Conservation (phyloP, 2,113 vertebrate genomes). For the Gasterosteus aculeatus region DNA sequence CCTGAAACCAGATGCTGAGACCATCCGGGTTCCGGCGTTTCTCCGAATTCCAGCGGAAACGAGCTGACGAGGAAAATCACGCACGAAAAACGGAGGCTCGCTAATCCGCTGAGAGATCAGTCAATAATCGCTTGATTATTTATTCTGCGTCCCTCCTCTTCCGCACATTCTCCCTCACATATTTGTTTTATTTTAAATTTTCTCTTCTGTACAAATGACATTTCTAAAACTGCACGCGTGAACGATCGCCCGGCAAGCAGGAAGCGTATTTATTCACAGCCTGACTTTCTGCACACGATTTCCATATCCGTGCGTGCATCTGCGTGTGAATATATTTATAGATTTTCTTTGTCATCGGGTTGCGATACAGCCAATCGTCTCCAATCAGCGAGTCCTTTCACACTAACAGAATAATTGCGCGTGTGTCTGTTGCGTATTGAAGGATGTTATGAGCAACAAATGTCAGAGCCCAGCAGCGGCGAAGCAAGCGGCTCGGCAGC, state of each 20-base stretch:
- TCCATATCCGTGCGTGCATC: conserved; percentile 30
- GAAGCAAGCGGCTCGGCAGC: conserved; percentile 20
- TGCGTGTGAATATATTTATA: conserved; percentile 34
- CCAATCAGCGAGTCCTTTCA: conserved; percentile 59
- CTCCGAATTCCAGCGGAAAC: conserved; percentile 12
- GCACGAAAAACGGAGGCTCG: conserved; percentile 17
- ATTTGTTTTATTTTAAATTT: conserved; percentile 21
- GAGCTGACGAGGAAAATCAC: conserved; percentile 25
- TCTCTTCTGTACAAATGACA: conserved; percentile 32
- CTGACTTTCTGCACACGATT: conserved; percentile 45
- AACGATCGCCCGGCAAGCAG: conserved; percentile 21
- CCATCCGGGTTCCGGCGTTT: conserved; percentile 34
- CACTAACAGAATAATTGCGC: conserved; percentile 64
- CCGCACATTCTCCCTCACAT: background rate
- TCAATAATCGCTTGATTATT: conserved; percentile 48
- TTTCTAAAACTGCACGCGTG: conserved; percentile 41
- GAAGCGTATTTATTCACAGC: background rate
- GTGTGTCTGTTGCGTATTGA: conserved; percentile 56
- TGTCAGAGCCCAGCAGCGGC: conserved; percentile 32
- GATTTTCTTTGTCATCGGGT: conserved; percentile 31
- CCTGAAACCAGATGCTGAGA: conserved; percentile 3
- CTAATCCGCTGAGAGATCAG: conserved; percentile 39
- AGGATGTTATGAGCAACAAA: conserved; percentile 38
- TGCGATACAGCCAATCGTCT: conserved; percentile 54
- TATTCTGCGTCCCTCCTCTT: conserved; percentile 10